Percentiles rank a stretch among this genome's conserved stretches.
These are phyloP conservation scores for Camelus dromedarius DNA, from an alignment of 2,113 vertebrate genomes.

Conservation along the genomic window DNA sequence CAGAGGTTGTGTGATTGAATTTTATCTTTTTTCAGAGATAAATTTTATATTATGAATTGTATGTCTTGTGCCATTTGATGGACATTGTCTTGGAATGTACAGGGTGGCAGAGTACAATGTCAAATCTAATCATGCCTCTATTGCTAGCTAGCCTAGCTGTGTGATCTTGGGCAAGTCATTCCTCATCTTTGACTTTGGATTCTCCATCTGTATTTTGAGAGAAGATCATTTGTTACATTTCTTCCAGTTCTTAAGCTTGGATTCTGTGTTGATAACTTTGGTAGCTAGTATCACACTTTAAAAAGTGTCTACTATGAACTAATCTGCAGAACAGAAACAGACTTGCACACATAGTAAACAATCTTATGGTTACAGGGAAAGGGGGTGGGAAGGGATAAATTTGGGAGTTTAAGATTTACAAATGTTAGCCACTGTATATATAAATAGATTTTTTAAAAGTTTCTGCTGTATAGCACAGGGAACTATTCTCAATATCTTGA, in stretches of 20 bases:
- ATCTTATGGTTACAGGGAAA: no score
- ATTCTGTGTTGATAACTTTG: conserved; percentile 22
- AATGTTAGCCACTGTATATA: no score
- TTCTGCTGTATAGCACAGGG: no score
- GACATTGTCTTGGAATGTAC: background rate
- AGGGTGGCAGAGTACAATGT: background rate
- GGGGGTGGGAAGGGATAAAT: no score
- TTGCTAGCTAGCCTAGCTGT: background rate
- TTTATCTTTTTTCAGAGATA: background rate
- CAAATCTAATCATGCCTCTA: background rate
- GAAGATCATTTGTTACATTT: background rate
- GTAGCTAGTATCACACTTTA: background rate
- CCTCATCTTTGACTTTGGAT: background rate
- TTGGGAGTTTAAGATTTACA: no score
- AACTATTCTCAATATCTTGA: no score
- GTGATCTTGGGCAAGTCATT: background rate
- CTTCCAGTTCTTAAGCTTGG: background rate
- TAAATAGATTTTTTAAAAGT: no score
- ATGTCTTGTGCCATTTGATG: background rate
- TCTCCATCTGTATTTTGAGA: background rate
- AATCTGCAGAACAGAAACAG: no score
- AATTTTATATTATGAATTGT: background rate
- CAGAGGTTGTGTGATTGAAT: background rate
- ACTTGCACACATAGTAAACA: no score
- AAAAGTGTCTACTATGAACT: no score